Conservation (phyloP, 2,113 vertebrate species). For the Stictonetta naevosa region DNA sequence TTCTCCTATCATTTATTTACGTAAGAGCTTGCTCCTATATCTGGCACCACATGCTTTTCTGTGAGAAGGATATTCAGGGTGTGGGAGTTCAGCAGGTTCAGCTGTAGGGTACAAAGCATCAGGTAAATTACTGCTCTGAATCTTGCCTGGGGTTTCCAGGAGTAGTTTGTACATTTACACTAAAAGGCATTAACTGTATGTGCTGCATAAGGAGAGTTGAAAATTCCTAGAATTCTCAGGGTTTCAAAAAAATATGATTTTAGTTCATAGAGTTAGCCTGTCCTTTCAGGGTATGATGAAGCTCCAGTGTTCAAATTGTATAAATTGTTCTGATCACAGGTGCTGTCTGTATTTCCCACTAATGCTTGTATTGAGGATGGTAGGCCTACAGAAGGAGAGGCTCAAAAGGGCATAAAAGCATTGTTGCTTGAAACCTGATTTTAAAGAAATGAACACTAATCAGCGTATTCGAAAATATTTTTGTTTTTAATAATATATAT, state of each 20-base stretch:
- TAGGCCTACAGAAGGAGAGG: neutral
- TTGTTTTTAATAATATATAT: constrained; percentile 27
- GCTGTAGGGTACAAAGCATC: neutral
- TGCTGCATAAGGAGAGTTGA: neutral
- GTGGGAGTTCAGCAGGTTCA: neutral
- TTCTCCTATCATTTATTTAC: neutral
- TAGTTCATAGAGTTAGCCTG: neutral
- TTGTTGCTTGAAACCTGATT: neutral
- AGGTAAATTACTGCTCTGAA: neutral
- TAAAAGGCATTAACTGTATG: neutral
- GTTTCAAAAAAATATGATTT: neutral
- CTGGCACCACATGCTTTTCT: neutral
- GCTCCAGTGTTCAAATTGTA: neutral
- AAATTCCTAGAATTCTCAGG: neutral
- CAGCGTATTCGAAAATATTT: neutral
- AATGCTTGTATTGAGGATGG: neutral
- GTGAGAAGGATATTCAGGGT: neutral
- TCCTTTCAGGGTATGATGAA: neutral
- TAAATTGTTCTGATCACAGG: neutral
- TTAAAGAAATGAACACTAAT: neutral
- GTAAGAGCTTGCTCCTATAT: neutral
- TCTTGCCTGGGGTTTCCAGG: neutral
- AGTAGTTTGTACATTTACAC: neutral
- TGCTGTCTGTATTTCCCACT: neutral
- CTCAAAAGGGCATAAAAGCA: neutral